A percentile compares a stretch with the other conserved stretches of the same genome.
These are phyloP conservation scores for Cetoscarus ocellatus DNA, from an alignment of 2,797 vertebrate genomes.

Conservation along the genomic window DNA sequence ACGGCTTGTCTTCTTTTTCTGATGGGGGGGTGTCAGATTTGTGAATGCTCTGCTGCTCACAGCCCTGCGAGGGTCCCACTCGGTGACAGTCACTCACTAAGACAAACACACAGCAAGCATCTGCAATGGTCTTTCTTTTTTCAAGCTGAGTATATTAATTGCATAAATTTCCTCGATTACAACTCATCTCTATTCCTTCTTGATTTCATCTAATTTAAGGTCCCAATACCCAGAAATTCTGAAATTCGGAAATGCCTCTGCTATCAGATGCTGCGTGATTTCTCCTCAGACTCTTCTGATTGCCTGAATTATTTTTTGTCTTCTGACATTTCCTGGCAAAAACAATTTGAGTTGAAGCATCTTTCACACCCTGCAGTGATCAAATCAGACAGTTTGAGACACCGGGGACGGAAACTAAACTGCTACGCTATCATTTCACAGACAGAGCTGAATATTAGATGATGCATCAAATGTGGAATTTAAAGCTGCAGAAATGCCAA, in stretches of 20 bases:
- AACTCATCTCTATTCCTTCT: constrained; percentile 2
- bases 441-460: constrained; percentile 13
- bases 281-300: constrained; percentile 36
- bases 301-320: constrained; percentile 19
- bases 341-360: constrained; percentile 38
- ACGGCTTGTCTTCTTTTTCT: constrained; percentile 48
- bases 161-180: constrained; percentile 6
- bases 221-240: constrained; percentile 12
- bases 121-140: constrained; percentile 8
- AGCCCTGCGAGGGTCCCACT: constrained; percentile 43
- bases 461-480: constrained; percentile 9
- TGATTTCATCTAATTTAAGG: constrained; percentile 10
- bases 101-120: constrained; percentile 35
- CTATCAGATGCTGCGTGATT: constrained; percentile 20
- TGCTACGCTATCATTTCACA: constrained; percentile 19
- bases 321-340: constrained; percentile 19
- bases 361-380: constrained; percentile 27
- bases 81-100: constrained; percentile 57
- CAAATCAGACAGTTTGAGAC: constrained; percentile 37
- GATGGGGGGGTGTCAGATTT: constrained; percentile 55
- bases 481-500: constrained; percentile 20
- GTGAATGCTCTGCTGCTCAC: constrained; percentile 63
- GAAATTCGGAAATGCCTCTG: constrained; percentile 14
- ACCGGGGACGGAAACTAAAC: constrained; percentile 16
- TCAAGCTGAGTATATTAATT: constrained; percentile 34